Base-by-base conservation (phyloP, 2,888 invertebrate genomes). In the Panzeria rudis region DNA sequence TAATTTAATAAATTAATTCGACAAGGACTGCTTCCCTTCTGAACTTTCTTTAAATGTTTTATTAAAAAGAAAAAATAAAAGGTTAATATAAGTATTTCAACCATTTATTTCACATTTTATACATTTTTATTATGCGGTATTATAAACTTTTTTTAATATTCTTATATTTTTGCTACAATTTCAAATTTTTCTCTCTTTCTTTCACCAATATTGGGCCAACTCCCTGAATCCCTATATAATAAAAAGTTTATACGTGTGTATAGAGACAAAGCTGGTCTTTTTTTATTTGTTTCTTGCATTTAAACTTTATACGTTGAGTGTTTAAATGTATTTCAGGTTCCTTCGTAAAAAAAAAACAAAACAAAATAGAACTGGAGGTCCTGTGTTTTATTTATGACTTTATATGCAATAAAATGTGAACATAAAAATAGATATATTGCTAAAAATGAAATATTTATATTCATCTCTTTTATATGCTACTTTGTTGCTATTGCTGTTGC, bases 361-460 rank as follows among this genome's bases (percentile, higher is more conserved):
- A 15, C 6, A 38, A 29, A 3, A 29, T 25, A 25, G 23, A 61
- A 7, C 9, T 54, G 4, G 17, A n/a, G 68, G 13, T 61, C 52
- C 29, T 29, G 59, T 78, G 35, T 75, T 35, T 59, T 81, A 85
- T 85, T 85, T 85, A 85, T 85, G 73, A 69, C 73, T 75, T 82
- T 76, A 72, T 85, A 75, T 82, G 82, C 85, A 81, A 85, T 85
- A 85, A 85, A 85, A 85, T 85, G 81, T 78, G 81, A 85, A 85
- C 85, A 85, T 85, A 85, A 85, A 85, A 85, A 56, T 78, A 78
- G 69, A 85, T 75, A 85, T 64, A 81, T 82, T 78, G 82, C 85
- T 73, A 75, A 82, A 80, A 73, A 85, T 85, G 69, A 82, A 82
- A 75, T 83, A 78, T 85, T 84, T 81, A 81, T 78, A 69, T 81